Base-by-base conservation (phyloP, 2,113 vertebrate species). In the Petrocephalus zakoni region DNA sequence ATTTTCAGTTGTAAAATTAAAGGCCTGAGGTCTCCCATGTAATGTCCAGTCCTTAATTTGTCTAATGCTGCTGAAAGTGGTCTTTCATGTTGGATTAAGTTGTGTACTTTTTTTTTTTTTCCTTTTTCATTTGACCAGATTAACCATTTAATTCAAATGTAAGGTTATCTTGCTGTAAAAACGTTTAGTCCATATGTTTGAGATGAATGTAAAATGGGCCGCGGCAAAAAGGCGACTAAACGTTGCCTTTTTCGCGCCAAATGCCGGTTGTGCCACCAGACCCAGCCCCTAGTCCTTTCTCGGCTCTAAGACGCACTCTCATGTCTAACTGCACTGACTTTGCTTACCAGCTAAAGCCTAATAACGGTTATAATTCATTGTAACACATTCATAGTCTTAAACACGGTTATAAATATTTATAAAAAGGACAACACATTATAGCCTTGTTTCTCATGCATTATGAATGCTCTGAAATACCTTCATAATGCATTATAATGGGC, bases 1-100 rank as follows among this genome's bases (percentile, higher is more conserved):
- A 84, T 90, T 72, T 88, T 88, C 19, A 55, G 4, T 55, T 61
- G 55, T 68, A 56, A 64, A 29, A 88, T 37, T 52, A 89, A 89
- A 87, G 21, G 25, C 29, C 56, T n/a, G 7, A 51, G 4, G 78
- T 82, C 78, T 83, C 10, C 10, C 9, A 49, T 75, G 72, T 6
- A 49, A 2, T 83, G 37, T 42, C 10, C 81, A 83, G 81, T 49
- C 22, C 21, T n/a, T 83, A 83, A 83, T 49, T 19, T 19, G 34
- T 78, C 3, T 64, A n/a, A 2, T 64, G 22, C 22, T n/a, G 56
- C 56, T 61, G 22, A 61, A 61, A n/a, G 22, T 61, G 56, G 56
- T 61, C 21, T 61, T 61, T n/a, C 21, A n/a, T 7, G 9, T 2
- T 61, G 22, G 22, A 8, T 61, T 61, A 10, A 58, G 9, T 2